Evolutionary conservation across 2,888 invertebrate genomes (phyloP).

Genomic region (Mythimna impura): DNA sequence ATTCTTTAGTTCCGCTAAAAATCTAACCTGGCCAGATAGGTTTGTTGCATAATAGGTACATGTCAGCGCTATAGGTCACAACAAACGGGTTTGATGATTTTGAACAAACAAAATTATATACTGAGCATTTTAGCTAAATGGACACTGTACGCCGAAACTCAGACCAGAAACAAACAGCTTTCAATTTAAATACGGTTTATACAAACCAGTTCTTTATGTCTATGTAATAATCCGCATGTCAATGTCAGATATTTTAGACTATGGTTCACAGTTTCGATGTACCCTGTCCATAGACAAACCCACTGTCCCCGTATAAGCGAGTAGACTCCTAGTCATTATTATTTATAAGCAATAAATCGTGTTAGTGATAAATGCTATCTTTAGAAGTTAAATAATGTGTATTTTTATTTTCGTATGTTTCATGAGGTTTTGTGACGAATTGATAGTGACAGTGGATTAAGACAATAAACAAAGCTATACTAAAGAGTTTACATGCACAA

Average conservation of each 20-base stretch:
- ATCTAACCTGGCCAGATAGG: not conserved
- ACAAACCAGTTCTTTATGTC: no score
- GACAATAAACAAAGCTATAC: no score
- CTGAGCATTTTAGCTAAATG: not conserved
- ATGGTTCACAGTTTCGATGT: slow-evolving; percentile 20
- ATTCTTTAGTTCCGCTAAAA: not conserved
- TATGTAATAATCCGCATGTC: not conserved
- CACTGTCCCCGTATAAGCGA: slow-evolving; percentile 32
- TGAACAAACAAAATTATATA: not conserved
- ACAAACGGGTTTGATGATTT: slow-evolving; percentile 4
- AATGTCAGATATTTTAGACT: not conserved
- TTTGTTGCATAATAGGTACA: not conserved
- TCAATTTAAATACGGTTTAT: no score
- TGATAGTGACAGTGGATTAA: slow-evolving; percentile 7
- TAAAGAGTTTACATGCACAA: no score
- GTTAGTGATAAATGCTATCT: slow-evolving; percentile 67
- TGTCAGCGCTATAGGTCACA: not conserved
- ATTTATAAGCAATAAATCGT: slow-evolving; percentile 66
- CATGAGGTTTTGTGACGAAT: slow-evolving; percentile 5
- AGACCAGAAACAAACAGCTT: not conserved
- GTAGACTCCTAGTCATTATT: slow-evolving; percentile 54
- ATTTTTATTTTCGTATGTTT: slow-evolving; percentile 47
- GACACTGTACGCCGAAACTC: not conserved
- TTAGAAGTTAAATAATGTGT: slow-evolving; percentile 58
- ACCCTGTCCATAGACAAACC: not conserved